A percentile compares a stretch with the other conserved stretches of the same genome.
Evolutionary conservation across 2,888 invertebrate species (phyloP).

Genomic region (Pristionchus entomophagus): DNA sequence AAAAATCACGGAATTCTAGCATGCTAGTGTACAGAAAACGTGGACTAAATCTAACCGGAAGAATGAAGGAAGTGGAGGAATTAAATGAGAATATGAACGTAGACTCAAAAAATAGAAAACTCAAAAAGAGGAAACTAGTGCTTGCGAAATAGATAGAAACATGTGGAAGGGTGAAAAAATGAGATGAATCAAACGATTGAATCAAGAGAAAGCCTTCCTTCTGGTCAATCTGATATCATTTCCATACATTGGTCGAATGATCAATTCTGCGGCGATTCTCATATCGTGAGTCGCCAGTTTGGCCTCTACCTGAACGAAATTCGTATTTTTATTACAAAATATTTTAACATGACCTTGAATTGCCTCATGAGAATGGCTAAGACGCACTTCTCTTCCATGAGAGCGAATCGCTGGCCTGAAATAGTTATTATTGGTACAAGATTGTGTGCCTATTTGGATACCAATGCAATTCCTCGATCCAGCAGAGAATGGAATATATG

Average conservation of each 20-base stretch:
- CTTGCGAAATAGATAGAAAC: neutral
- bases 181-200: neutral
- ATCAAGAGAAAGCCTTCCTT: constrained; percentile 42
- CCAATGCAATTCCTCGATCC: constrained; percentile 79
- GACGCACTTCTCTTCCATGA: constrained; percentile 75
- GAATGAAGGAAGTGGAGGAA: neutral
- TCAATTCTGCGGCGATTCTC: constrained; percentile 73
- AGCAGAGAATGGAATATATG: constrained; percentile 79
- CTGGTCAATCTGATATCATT: constrained; percentile 62
- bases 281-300: constrained; percentile 72
- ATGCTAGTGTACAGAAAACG: constrained; percentile 18
- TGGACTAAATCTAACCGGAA: constrained; percentile 34
- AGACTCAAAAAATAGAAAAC: neutral
- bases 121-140: neutral
- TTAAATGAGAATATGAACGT: too few relatives aligned
- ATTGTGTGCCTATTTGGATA: constrained; percentile 52
- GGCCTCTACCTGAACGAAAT: constrained; percentile 57
- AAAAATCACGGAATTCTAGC: constrained; percentile 24
- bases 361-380: constrained; percentile 68
- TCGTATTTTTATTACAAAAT: constrained; percentile 50
- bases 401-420: constrained; percentile 73
- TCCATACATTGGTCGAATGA: constrained; percentile 75
- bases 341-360: constrained; percentile 58
- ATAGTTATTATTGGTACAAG: neutral
- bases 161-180: neutral